These are phyloP conservation scores for Caenorhabditis sp. DNA, from an alignment of 2,888 invertebrate genomes.

Conservation along the genomic window DNA sequence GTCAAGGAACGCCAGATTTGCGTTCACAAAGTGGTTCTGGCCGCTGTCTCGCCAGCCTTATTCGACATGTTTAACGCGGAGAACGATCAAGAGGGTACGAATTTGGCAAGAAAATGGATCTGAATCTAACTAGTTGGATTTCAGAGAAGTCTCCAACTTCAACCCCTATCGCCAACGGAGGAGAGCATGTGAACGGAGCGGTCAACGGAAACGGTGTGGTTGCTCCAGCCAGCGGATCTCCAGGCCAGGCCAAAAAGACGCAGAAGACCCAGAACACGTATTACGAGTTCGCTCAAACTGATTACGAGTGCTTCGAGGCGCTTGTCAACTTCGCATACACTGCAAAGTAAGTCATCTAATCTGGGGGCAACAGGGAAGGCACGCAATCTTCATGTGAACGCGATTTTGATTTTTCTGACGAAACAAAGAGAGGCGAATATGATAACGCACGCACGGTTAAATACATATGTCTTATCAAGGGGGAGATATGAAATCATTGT, in stretches of 20 bases:
- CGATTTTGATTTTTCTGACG: constrained; percentile 9
- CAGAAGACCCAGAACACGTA: constrained; percentile 64
- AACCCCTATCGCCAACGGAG: constrained; percentile 37
- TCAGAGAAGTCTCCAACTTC: constrained; percentile 29
- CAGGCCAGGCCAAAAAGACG: constrained; percentile 1
- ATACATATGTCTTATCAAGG: constrained; percentile 39
- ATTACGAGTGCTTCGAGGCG: constrained; percentile 88
- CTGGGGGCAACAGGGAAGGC: background rate
- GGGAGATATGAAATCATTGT: constrained; percentile 19
- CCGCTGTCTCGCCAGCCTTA: constrained; percentile 79
- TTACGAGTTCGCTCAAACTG: constrained; percentile 84
- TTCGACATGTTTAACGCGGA: constrained; percentile 79
- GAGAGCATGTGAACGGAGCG: constrained; percentile 32
- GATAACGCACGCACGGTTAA: constrained; percentile 26
- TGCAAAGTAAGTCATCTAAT: constrained; percentile 85
- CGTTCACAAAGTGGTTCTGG: constrained; percentile 86
- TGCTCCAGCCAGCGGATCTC: constrained; percentile 12
- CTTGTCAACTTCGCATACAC: constrained; percentile 92
- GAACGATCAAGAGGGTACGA: constrained; percentile 40
- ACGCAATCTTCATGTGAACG: constrained; percentile 49
- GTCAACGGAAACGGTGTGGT: constrained; percentile 38
- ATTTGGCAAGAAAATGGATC: background rate
- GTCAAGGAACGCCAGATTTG: constrained; percentile 89
- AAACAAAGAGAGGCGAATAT: constrained; percentile 39
- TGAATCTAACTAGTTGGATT: background rate